phyloP scores from a whole-genome alignment of 2,888 invertebrate species.

The Phengaris alcon region DNA sequence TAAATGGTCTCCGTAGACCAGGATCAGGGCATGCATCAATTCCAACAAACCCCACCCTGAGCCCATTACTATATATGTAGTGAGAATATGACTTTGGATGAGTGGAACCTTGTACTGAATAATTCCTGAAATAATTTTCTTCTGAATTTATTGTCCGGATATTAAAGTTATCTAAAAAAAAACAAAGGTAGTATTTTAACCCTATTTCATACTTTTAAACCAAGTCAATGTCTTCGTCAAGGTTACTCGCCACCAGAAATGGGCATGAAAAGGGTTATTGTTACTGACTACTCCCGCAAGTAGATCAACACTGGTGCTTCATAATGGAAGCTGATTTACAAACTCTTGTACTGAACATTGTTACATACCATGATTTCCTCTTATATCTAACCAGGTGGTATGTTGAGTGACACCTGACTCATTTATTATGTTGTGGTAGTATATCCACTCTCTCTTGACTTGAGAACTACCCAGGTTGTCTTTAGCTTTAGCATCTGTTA shows the following conservation, averaged over 20 bases:
- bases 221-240: too few species aligned
- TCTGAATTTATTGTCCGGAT: constrained; percentile 83
- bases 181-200: neutral
- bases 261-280: too few species aligned
- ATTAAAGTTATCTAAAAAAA: constrained; percentile 91
- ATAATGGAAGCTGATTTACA: too few species aligned
- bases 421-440: constrained; percentile 84
- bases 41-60: constrained; percentile 88
- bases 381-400: constrained; percentile 91
- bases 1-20: constrained; percentile 91
- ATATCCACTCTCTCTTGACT: constrained; percentile 89
- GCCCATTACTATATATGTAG: constrained; percentile 72
- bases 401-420: constrained; percentile 82
- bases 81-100: constrained; percentile 87
- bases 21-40: constrained; percentile 93
- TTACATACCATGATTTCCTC: constrained; percentile 92
- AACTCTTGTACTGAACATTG: constrained; percentile 29
- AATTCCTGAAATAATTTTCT: constrained; percentile 87
- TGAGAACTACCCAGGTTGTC: constrained; percentile 90
- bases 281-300: too few species aligned
- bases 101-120: constrained; percentile 86
- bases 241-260: too few species aligned
- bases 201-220: neutral
- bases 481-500: constrained; percentile 91
- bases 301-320: too few species aligned